These are phyloP conservation scores for Echinometra lucunter DNA, from an alignment of 53 echinoderm and acorn worm species.

Conservation along the genomic window DNA sequence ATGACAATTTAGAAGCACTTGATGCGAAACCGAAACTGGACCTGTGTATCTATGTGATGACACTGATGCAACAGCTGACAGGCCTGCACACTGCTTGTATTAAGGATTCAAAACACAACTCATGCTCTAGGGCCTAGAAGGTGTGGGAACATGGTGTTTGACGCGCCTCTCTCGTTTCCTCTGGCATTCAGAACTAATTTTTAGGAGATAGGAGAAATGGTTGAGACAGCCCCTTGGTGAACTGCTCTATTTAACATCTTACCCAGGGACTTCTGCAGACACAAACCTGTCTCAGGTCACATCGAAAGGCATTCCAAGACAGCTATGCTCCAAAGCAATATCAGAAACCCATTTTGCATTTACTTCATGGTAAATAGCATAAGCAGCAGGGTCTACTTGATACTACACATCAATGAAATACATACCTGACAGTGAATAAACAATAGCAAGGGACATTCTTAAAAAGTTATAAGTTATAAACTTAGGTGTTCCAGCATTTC, in stretches of 20 bases:
- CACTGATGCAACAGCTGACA: background rate
- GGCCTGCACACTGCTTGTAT: constrained; percentile 18
- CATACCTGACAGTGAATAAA: too few relatives aligned
- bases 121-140: constrained; percentile 49
- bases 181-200: constrained; percentile 44
- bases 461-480: too few relatives aligned
- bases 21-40: constrained; percentile 61
- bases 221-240: constrained; percentile 35
- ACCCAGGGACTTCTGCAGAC: background rate
- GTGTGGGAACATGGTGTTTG: constrained; percentile 60
- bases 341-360: too few relatives aligned
- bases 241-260: background rate
- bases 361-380: too few relatives aligned
- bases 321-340: too few relatives aligned
- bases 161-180: constrained; percentile 44
- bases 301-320: too few relatives aligned
- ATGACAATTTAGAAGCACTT: constrained; percentile 49
- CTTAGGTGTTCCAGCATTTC: too few relatives aligned
- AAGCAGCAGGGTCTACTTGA: too few relatives aligned
- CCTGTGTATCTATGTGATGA: background rate
- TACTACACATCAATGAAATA: too few relatives aligned
- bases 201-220: background rate
- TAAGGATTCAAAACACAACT: constrained; percentile 15
- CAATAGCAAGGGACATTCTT: too few relatives aligned
- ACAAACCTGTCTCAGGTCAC: background rate